Percentiles rank a stretch among this genome's conserved stretches.
Evolutionary conservation across 2,113 vertebrate genomes (phyloP).

Genomic region (Alectura lathami): DNA sequence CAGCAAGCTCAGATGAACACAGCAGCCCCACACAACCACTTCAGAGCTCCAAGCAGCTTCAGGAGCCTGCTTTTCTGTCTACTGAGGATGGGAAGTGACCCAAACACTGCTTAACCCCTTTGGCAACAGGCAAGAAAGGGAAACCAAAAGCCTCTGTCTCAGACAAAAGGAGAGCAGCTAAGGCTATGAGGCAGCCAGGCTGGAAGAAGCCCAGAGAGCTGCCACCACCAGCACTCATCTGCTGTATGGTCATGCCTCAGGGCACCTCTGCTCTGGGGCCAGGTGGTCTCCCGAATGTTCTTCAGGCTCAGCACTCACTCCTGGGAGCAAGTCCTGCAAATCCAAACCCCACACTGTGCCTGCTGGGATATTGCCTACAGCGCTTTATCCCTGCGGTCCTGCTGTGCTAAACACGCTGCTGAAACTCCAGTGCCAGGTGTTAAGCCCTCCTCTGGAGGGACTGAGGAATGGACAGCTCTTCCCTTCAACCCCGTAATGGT

Average conservation of each 20-base stretch:
- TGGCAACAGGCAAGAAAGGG: background rate
- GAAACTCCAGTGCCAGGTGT: background rate
- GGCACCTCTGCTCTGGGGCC: accelerated
- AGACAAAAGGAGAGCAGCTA: background rate
- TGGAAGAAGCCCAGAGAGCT: background rate
- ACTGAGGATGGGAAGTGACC: background rate
- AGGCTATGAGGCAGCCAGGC: background rate
- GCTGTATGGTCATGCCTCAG: background rate
- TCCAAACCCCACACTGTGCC: background rate
- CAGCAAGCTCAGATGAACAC: background rate
- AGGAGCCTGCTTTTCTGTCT: background rate
- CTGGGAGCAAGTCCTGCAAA: background rate
- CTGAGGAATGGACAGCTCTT: background rate
- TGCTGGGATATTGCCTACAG: background rate
- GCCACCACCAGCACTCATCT: background rate
- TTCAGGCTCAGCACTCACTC: background rate
- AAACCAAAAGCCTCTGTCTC: background rate
- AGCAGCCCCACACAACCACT: background rate
- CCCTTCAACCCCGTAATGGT: background rate
- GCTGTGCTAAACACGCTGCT: background rate
- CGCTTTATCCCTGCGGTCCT: background rate
- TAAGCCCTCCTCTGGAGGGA: background rate
- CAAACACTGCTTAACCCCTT: background rate
- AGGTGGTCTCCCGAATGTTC: accelerated
- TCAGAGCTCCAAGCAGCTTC: background rate